Conservation (phyloP, 2,797 vertebrate genomes). For the Nannoperca australis region DNA sequence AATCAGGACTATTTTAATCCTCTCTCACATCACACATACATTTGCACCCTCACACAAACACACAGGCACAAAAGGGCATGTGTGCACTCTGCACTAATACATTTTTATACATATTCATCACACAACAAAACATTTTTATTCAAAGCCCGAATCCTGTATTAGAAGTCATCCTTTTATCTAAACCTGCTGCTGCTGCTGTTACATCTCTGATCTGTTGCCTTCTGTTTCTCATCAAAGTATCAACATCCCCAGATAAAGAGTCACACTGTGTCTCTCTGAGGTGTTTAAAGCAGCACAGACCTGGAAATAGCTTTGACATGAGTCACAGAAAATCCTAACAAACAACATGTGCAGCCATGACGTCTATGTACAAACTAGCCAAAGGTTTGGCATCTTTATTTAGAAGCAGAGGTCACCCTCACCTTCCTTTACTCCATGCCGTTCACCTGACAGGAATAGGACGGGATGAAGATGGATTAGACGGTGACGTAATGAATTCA, state of each 20-base stretch:
- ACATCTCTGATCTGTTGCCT: slow-evolving; percentile 7
- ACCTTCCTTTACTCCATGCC: not conserved
- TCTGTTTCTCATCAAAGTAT: slow-evolving; percentile 21
- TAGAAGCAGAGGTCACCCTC: slow-evolving; percentile 48
- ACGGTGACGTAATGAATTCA: slow-evolving; percentile 47
- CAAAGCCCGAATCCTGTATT: slow-evolving; percentile 17
- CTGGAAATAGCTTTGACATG: slow-evolving; percentile 21
- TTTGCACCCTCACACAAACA: slow-evolving; percentile 20
- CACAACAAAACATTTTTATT: not conserved
- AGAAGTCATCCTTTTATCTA: slow-evolving; percentile 25
- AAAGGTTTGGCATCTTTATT: slow-evolving; percentile 51
- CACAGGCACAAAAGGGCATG: slow-evolving; percentile 12
- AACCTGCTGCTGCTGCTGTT: slow-evolving; percentile 18
- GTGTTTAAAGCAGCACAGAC: slow-evolving; percentile 1
- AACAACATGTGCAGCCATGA: slow-evolving; percentile 16
- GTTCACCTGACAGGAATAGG: slow-evolving; percentile 54
- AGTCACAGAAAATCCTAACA: slow-evolving; percentile 24
- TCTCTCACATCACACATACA: slow-evolving; percentile 24
- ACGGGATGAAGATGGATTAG: slow-evolving; percentile 64
- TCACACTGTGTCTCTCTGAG: not conserved
- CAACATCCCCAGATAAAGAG: slow-evolving; percentile 1
- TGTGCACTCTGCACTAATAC: slow-evolving; percentile 21
- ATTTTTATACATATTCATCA: slow-evolving; percentile 42
- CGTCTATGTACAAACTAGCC: not conserved
- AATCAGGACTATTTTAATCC: slow-evolving; percentile 40